A percentile compares a stretch with the other conserved stretches of the same genome.
Evolutionary conservation across 2,113 vertebrate species (phyloP).

Genomic region (Rhabdornis inornatus): DNA sequence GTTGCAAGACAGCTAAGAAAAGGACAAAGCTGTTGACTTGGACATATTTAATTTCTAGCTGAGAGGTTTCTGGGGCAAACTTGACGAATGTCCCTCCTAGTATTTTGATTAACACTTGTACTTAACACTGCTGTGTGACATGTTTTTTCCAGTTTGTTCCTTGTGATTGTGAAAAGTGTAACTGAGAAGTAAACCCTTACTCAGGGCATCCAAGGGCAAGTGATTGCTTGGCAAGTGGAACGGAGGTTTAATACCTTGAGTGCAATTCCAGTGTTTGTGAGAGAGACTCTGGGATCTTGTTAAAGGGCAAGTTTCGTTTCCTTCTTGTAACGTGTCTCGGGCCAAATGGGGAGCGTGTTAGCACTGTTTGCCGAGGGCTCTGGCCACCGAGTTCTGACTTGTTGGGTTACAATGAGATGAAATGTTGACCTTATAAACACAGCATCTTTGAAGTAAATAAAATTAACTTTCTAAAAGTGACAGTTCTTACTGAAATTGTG

Average conservation of each 20-base stretch:
- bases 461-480: background rate
- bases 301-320: background rate
- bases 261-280: rapidly evolving
- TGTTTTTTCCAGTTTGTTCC: background rate
- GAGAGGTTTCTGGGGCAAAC: background rate
- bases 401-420: background rate
- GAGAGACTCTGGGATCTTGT: background rate
- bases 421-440: background rate
- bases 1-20: background rate
- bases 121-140: background rate
- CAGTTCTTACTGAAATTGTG: background rate
- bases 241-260: background rate
- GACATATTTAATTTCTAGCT: background rate
- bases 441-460: background rate
- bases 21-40: background rate
- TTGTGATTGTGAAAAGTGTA: background rate
- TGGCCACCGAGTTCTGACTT: background rate
- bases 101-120: background rate
- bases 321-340: rapidly evolving
- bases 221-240: background rate
- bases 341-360: background rate
- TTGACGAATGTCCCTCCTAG: background rate
- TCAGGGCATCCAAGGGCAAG: background rate
- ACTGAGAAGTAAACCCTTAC: background rate
- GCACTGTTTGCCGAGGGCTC: background rate